These are phyloP conservation scores for Sialia sialis DNA, from an alignment of 2,113 vertebrate genomes.

Conservation along the genomic window DNA sequence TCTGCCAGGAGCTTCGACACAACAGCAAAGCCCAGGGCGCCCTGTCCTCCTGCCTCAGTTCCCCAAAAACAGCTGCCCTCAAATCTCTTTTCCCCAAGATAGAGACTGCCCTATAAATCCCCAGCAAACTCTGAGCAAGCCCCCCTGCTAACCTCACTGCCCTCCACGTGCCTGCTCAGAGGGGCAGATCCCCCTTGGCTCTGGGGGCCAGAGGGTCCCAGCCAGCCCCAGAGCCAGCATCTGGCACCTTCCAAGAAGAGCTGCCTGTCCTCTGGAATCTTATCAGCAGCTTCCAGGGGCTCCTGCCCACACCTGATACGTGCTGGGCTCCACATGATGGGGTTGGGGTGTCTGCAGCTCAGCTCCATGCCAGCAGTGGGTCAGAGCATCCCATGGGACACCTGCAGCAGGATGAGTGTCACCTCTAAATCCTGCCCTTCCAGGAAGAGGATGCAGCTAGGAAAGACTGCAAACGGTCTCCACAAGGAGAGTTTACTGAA, in stretches of 20 bases:
- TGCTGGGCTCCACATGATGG: accelerated
- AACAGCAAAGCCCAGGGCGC: background rate
- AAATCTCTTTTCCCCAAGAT: accelerated
- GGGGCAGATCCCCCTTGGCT: background rate
- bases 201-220: background rate
- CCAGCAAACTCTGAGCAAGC: background rate
- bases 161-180: background rate
- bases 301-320: background rate
- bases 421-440: background rate
- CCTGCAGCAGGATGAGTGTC: accelerated
- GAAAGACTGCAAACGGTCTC: background rate
- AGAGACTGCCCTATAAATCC: background rate
- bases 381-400: background rate
- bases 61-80: background rate
- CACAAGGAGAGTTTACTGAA: background rate
- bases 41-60: background rate
- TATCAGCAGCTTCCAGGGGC: conserved; percentile 6
- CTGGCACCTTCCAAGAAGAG: accelerated
- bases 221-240: background rate
- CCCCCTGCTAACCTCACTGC: background rate
- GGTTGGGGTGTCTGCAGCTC: background rate
- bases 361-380: background rate
- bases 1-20: background rate
- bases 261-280: background rate
- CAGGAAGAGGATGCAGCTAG: background rate